phyloP scores from a whole-genome alignment of 1,140 invertebrate species.

The Nebria ingens region DNA sequence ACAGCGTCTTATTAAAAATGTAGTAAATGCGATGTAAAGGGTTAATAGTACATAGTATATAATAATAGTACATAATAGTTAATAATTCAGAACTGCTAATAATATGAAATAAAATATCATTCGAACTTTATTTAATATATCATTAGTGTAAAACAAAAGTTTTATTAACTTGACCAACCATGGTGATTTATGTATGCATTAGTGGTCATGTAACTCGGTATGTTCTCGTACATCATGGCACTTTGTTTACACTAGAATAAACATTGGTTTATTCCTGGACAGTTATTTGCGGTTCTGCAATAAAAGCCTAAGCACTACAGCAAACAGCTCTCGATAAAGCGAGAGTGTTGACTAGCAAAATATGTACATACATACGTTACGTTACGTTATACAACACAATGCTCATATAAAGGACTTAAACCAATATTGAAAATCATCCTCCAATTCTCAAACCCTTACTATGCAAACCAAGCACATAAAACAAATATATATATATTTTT shows the following conservation, averaged over 20 bases:
- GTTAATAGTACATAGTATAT: slow-evolving; percentile 1
- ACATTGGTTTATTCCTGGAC: slow-evolving; percentile 7
- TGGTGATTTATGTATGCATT: slow-evolving; percentile 2
- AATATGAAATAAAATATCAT: too few species aligned
- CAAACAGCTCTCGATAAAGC: neutral
- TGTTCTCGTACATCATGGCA: neutral
- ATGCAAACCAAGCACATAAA: too few species aligned
- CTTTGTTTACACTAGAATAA: slow-evolving; percentile 9
- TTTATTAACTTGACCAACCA: neutral
- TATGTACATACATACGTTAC: too few species aligned
- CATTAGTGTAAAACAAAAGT: slow-evolving; percentile 4
- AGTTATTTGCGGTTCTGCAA: neutral
- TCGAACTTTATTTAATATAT: too few species aligned
- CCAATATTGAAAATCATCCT: too few species aligned
- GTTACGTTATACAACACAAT: too few species aligned
- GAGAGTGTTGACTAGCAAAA: too few species aligned
- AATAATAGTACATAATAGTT: neutral
- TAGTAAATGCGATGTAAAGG: too few species aligned
- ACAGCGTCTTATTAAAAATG: too few species aligned
- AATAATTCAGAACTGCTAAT: neutral
- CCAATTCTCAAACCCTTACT: too few species aligned
- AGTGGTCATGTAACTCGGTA: neutral
- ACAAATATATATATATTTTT: too few species aligned
- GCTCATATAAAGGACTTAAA: too few species aligned
- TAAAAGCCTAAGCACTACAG: neutral